Percentiles rank a stretch among this genome's conserved stretches.
Conservation (phyloP, 1,140 invertebrate genomes). For the Brachionus calyciflorus region DNA sequence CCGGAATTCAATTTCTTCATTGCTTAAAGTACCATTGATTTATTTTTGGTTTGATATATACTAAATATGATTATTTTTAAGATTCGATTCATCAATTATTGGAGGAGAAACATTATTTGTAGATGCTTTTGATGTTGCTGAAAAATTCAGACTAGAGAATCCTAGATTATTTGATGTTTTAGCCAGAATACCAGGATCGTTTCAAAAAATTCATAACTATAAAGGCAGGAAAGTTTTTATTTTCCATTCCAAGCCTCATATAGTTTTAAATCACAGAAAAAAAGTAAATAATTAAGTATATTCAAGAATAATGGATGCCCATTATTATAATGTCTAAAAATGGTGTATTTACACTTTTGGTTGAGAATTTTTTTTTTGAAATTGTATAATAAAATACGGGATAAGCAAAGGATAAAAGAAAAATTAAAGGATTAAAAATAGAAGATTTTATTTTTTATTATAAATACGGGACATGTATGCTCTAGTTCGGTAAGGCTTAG, state of each 20-base stretch:
- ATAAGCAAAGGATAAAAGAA: too few species aligned
- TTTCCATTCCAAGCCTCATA: slow-evolving; percentile 54
- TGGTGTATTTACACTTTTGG: too few species aligned
- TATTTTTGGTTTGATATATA: background rate
- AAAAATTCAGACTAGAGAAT: slow-evolving; percentile 51
- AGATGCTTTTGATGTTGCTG: slow-evolving; percentile 54
- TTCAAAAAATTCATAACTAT: slow-evolving; percentile 52
- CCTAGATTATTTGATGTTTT: slow-evolving; percentile 53
- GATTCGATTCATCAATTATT: slow-evolving; percentile 54
- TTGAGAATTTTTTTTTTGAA: too few species aligned
- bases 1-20: slow-evolving; percentile 57
- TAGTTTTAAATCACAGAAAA: slow-evolving; percentile 51
- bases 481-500: too few species aligned
- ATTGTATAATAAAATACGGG: too few species aligned
- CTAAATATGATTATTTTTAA: slow-evolving; percentile 37
- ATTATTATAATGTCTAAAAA: too few species aligned
- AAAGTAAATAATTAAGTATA: too few species aligned
- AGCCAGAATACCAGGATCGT: slow-evolving; percentile 53
- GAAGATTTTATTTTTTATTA: too few species aligned
- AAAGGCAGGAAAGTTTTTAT: slow-evolving; percentile 52
- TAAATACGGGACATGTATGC: too few species aligned
- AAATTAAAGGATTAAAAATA: too few species aligned
- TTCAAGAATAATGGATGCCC: too few species aligned
- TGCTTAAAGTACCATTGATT: slow-evolving; percentile 52
- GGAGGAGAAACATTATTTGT: slow-evolving; percentile 55